Evolutionary conservation across 2,888 invertebrate genomes (phyloP).

Genomic region (Meiosimyza platycephala): DNA sequence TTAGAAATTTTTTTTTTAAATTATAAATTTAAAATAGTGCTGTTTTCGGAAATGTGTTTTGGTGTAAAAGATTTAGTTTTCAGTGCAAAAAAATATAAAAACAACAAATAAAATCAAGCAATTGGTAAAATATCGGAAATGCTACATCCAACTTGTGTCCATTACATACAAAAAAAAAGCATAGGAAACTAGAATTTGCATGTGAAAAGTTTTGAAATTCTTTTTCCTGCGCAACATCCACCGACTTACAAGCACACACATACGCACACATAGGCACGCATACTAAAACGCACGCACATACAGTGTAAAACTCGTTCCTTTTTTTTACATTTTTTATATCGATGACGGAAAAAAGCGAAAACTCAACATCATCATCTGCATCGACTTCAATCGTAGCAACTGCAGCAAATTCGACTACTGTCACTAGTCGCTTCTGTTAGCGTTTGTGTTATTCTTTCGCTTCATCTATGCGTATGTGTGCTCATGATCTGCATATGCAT

Average conservation of each 20-base stretch:
- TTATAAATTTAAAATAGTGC: neutral
- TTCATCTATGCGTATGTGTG: slow-evolving; percentile 8
- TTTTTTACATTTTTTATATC: neutral
- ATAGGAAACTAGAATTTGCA: slow-evolving; percentile 62
- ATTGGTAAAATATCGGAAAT: slow-evolving; percentile 50
- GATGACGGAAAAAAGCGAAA: slow-evolving; percentile 20
- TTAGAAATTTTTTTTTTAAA: neutral
- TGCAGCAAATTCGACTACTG: slow-evolving; percentile 5
- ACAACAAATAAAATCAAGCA: slow-evolving; percentile 12
- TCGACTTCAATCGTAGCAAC: neutral
- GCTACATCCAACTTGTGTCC: slow-evolving; percentile 56
- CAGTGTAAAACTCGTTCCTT: neutral
- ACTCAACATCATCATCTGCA: neutral
- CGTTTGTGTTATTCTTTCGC: slow-evolving; percentile 10
- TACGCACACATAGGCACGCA: slow-evolving; percentile 22
- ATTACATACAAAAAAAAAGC: slow-evolving; percentile 47
- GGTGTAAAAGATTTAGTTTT: neutral
- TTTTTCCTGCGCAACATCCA: slow-evolving; percentile 16
- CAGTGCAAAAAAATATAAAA: neutral
- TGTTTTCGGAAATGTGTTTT: neutral
- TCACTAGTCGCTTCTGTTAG: slow-evolving; percentile 16
- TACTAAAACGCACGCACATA: neutral
- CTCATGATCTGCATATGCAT: neutral
- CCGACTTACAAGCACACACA: neutral
- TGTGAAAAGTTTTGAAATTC: slow-evolving; percentile 46